A percentile compares a stretch with the other conserved stretches of the same genome.
These are phyloP conservation scores for Spilarctia lutea DNA, from an alignment of 2,888 invertebrate genomes.

Conservation along the genomic window DNA sequence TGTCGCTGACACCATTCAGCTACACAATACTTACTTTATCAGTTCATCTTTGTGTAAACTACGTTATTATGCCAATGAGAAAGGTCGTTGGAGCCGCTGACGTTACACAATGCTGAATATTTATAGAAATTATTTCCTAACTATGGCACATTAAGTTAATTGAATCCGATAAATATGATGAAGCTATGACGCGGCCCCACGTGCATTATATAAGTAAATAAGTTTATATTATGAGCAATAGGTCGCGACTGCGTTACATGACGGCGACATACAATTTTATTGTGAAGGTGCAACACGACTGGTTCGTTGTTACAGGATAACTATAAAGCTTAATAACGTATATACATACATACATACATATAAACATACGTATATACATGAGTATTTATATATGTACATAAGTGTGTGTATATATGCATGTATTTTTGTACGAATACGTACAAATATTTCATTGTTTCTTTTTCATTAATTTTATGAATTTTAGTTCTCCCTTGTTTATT, in stretches of 20 bases:
- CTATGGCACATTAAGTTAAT: constrained; percentile 41
- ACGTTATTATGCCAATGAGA: constrained; percentile 11
- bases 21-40: background rate
- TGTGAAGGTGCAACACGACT: background rate
- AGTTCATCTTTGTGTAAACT: constrained; percentile 1
- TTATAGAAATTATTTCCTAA: constrained; percentile 20
- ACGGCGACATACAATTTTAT: background rate
- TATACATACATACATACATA: too few relatives aligned
- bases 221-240: background rate
- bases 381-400: too few relatives aligned
- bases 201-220: background rate
- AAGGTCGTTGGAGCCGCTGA: constrained; percentile 11
- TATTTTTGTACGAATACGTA: too few relatives aligned
- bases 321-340: background rate
- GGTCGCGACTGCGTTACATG: background rate
- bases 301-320: background rate
- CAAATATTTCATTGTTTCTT: too few relatives aligned
- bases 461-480: too few relatives aligned
- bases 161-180: constrained; percentile 21
- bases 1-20: background rate
- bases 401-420: too few relatives aligned
- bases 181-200: constrained; percentile 12
- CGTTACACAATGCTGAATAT: constrained; percentile 8
- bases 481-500: too few relatives aligned
- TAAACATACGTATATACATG: too few relatives aligned